Conservation (phyloP, 2,113 vertebrate species). For the Nasalis larvatus region DNA sequence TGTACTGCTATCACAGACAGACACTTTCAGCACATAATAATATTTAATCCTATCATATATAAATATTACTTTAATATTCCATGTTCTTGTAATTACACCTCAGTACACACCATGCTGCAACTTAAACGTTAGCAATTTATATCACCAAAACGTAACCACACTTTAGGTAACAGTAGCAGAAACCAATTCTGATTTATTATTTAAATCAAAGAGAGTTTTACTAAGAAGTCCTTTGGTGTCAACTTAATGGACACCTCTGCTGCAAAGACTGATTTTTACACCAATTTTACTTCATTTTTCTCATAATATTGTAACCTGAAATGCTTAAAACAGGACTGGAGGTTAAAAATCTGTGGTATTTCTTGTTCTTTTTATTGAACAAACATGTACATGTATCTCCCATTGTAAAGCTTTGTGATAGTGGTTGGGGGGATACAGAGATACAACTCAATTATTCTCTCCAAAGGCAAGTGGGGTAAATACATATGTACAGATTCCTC, state of each 20-base stretch:
- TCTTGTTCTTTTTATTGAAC: neutral
- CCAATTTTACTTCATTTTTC: constrained; percentile 12
- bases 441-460: neutral
- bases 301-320: neutral
- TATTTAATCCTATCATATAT: neutral
- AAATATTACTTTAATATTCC: neutral
- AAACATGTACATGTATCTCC: neutral
- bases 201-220: constrained; percentile 46
- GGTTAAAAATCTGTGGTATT: neutral
- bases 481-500: neutral
- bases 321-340: neutral
- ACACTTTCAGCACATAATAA: neutral
- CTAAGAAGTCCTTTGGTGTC: constrained; percentile 8
- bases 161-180: neutral
- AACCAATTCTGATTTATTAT: constrained; percentile 7
- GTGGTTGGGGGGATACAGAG: neutral
- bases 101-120: neutral
- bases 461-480: neutral
- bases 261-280: neutral
- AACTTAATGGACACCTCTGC: constrained; percentile 35
- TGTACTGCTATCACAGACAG: neutral
- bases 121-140: neutral
- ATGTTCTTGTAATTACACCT: neutral
- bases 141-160: neutral
- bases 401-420: neutral